phyloP scores from a whole-genome alignment of 2,888 invertebrate species.

The Panzeria rudis region DNA sequence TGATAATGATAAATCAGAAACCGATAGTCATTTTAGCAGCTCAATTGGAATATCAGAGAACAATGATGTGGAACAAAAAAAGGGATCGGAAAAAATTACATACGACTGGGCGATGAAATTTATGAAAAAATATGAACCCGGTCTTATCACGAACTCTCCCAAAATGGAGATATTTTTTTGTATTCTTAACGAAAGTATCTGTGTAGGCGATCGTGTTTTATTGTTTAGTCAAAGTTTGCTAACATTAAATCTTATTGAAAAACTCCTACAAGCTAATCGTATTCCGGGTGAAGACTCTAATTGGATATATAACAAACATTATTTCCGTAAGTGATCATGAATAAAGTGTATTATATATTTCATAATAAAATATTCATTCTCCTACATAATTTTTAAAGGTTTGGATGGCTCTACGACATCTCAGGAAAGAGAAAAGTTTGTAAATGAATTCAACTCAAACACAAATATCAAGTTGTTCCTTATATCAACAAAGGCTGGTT shows the following conservation, averaged over 20 bases:
- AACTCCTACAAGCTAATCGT: conserved; percentile 91
- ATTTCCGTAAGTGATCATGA: conserved; percentile 90
- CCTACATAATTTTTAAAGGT: conserved; percentile 84
- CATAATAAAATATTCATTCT: neutral
- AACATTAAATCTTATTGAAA: conserved; percentile 97
- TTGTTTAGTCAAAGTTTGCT: conserved; percentile 98
- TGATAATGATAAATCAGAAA: conserved; percentile 64
- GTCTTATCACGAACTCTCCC: conserved; percentile 95
- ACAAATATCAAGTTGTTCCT: conserved; percentile 94
- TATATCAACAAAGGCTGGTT: conserved; percentile 98
- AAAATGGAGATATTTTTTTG: conserved; percentile 98
- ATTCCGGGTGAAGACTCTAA: conserved; percentile 87
- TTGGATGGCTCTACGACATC: conserved; percentile 98
- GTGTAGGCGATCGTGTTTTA: conserved; percentile 94
- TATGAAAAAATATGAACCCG: conserved; percentile 93
- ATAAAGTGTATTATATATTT: neutral
- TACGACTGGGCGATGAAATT: conserved; percentile 95
- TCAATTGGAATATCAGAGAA: conserved; percentile 65
- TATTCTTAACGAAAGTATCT: conserved; percentile 94
- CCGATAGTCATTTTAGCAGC: conserved; percentile 61
- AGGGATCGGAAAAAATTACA: conserved; percentile 85
- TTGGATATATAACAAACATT: conserved; percentile 94
- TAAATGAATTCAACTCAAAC: conserved; percentile 97
- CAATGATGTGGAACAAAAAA: conserved; percentile 86
- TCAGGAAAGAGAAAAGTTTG: conserved; percentile 96